Percentiles rank a stretch among this genome's conserved stretches.
These are phyloP conservation scores for Thermophis baileyi DNA, from an alignment of 2,113 vertebrate genomes.

Conservation along the genomic window DNA sequence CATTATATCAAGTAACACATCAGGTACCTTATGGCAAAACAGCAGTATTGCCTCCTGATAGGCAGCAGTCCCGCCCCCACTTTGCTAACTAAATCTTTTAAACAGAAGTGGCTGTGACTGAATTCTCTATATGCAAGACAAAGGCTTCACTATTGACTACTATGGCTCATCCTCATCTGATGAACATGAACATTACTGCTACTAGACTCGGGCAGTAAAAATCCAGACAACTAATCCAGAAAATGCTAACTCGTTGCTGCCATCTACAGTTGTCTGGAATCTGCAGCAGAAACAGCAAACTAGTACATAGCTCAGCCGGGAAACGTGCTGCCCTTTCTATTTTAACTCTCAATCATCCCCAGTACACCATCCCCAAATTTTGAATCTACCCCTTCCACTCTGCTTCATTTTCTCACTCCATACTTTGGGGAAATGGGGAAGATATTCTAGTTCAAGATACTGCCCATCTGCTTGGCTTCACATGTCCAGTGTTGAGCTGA, in stretches of 20 bases:
- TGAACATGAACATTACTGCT: background rate
- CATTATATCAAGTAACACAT: background rate
- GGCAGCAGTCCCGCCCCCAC: too few species aligned
- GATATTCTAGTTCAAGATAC: background rate
- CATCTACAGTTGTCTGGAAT: background rate
- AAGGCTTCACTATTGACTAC: background rate
- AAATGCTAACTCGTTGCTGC: background rate
- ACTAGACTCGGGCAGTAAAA: background rate
- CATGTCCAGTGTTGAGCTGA: constrained; percentile 28
- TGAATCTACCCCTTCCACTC: background rate
- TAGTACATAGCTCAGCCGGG: background rate
- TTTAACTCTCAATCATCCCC: background rate
- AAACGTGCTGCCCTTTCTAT: background rate
- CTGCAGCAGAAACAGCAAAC: background rate
- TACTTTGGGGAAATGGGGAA: constrained; percentile 9
- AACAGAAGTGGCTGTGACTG: background rate
- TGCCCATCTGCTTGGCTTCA: constrained; percentile 30
- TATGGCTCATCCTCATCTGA: background rate
- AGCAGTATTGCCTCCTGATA: background rate
- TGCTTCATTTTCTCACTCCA: constrained; percentile 27
- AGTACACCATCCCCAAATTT: background rate
- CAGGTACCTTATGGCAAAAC: background rate
- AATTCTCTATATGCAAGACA: background rate
- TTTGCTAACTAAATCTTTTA: background rate
- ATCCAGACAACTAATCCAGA: background rate